Percentiles rank a stretch among this genome's conserved stretches.
phyloP scores from a whole-genome alignment of 2,888 invertebrate genomes.

The Gryllus longicercus region DNA sequence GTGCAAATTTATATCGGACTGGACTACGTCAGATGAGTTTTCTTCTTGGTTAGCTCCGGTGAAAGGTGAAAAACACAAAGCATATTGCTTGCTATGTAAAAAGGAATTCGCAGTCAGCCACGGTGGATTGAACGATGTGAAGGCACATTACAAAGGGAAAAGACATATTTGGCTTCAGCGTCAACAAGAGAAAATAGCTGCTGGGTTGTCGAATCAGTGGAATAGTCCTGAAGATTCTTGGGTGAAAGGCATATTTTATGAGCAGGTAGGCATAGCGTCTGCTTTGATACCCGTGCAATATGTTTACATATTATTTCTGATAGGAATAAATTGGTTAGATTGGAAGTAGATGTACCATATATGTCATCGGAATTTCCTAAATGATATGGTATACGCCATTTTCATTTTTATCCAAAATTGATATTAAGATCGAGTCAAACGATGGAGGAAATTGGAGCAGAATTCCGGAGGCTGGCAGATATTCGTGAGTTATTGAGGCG shows the following conservation, averaged over 20 bases:
- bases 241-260: constrained; percentile 32
- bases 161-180: constrained; percentile 43
- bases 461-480: neutral
- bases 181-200: constrained; percentile 38
- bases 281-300: neutral
- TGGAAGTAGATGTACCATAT: constrained; percentile 5
- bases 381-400: constrained; percentile 38
- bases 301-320: neutral
- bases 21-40: constrained; percentile 42
- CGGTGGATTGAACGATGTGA: constrained; percentile 44
- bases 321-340: neutral
- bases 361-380: constrained; percentile 20
- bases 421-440: constrained; percentile 26
- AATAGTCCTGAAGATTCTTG: constrained; percentile 32
- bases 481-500: neutral
- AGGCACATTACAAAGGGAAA: constrained; percentile 44
- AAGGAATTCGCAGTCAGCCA: constrained; percentile 44
- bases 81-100: constrained; percentile 43
- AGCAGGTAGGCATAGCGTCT: constrained; percentile 31
- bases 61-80: constrained; percentile 43
- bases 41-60: constrained; percentile 43
- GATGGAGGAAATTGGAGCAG: constrained; percentile 1
- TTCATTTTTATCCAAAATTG: constrained; percentile 39
- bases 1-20: constrained; percentile 44
- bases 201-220: constrained; percentile 33